Evolutionary conservation across 1,140 invertebrate genomes (phyloP).

Genomic region (Eubasilissa regina): DNA sequence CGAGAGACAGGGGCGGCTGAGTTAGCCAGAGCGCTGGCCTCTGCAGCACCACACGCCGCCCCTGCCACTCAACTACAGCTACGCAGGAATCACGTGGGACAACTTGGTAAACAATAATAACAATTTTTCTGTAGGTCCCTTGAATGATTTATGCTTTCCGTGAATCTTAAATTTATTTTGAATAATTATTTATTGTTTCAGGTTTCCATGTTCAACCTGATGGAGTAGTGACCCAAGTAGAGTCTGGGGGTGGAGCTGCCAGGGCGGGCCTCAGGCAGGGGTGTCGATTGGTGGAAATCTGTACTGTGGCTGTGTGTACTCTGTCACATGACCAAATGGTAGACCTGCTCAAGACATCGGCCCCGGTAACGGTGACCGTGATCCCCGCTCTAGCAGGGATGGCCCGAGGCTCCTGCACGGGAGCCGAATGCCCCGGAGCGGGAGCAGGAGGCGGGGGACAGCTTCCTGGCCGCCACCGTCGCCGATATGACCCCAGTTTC

Average conservation of each 20-base stretch:
- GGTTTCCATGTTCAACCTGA: slow-evolving; percentile 97
- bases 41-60: slow-evolving; percentile 75
- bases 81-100: slow-evolving; percentile 84
- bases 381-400: slow-evolving; percentile 74
- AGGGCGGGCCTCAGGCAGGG: slow-evolving; percentile 92
- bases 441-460: slow-evolving; percentile 62
- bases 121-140: not conserved
- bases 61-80: slow-evolving; percentile 66
- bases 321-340: slow-evolving; percentile 95
- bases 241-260: slow-evolving; percentile 89
- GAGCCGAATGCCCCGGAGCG: slow-evolving; percentile 63
- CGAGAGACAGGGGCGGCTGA: slow-evolving; percentile 79
- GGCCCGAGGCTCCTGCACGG: slow-evolving; percentile 63
- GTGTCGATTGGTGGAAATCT: slow-evolving; percentile 93
- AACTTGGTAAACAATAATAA: slow-evolving; percentile 73
- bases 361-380: slow-evolving; percentile 87
- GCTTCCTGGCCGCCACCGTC: slow-evolving; percentile 71
- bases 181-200: slow-evolving; percentile 51
- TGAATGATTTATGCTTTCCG: too few relatives aligned
- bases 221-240: slow-evolving; percentile 95
- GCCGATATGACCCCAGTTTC: slow-evolving; percentile 81
- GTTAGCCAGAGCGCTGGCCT: slow-evolving; percentile 64
- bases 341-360: slow-evolving; percentile 92
- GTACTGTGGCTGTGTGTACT: slow-evolving; percentile 91
- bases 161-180: not conserved